Base-by-base conservation (phyloP, 2,888 invertebrate species). In the Chymomyza caudatula region DNA sequence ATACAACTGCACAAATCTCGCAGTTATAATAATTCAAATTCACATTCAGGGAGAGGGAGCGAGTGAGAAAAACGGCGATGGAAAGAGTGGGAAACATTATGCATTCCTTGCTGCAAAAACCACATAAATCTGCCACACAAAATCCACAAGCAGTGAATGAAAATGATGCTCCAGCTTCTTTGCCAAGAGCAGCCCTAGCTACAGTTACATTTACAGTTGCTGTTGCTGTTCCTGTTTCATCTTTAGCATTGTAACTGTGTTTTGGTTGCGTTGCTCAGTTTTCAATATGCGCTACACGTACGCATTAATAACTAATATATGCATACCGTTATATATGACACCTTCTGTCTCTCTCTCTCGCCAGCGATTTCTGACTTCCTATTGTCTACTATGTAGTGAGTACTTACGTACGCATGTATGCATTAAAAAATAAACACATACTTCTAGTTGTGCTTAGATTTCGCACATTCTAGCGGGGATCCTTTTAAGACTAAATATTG, bases 301-400 rank as follows among this genome's bases (percentile, higher is more conserved):
- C 81, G 84, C 84, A 81, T 81, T 81, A 81, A 84, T 86, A 81
- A 84, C 81, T 81, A 81, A 86, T 81, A 81, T 80, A 80, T 80
- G 79, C 79, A 85, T 80, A 80, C 65, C 29, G 29, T 11, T 1
- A 6, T 37, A 37, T 37, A 37, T 37, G 17, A 15, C 52, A 22
- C 47, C 23, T 23, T 44, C 11, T 22, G 6, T 5, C 43, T 25
- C 19, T 8, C 5, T 2, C 11, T 13, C 53, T 53, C 23, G 13
- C 13, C 4, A 63, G 60, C 67, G 60, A 64, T 65, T 63, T 66
- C 77, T 47, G 74, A 73, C 60, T 64, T 83, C 83, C 70, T 66
- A 85, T 79, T 79, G 79, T 85, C 83, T 83, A 86, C n/a, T n/a
- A n/a, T n/a, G n/a, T n/a, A n/a, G n/a, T 70, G 64, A 56, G 58